Evolutionary conservation across 2,888 invertebrate species (phyloP).

Genomic region (Micoletzkya japonica): DNA sequence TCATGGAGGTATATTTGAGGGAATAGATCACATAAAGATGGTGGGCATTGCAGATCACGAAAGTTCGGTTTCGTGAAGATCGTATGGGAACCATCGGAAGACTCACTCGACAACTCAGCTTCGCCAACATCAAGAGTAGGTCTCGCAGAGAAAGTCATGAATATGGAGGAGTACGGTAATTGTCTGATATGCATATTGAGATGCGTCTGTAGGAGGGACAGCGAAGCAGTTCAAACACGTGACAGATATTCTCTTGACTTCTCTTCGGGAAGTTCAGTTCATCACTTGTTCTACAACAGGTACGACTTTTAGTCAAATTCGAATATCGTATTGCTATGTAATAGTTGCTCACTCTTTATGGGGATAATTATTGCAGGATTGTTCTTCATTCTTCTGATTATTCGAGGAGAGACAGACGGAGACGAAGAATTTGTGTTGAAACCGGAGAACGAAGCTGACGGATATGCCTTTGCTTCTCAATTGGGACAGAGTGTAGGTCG

Average conservation of each 20-base stretch:
- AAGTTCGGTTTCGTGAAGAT: neutral
- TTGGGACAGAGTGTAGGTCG: no score
- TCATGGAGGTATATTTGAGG: conserved; percentile 14
- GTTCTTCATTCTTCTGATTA: neutral
- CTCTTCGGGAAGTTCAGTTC: neutral
- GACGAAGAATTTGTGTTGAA: conserved; percentile 22
- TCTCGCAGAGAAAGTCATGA: no score
- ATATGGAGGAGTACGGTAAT: neutral
- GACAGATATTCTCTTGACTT: conserved; percentile 6
- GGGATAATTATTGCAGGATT: neutral
- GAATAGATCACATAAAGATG: neutral
- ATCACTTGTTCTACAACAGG: neutral
- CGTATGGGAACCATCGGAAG: conserved; percentile 13
- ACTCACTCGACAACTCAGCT: conserved; percentile 1
- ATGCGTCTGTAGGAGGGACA: neutral
- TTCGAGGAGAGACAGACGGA: conserved; percentile 20
- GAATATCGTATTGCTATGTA: no score
- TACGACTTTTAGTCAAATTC: neutral
- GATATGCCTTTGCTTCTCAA: no score
- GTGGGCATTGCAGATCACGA: conserved; percentile 21
- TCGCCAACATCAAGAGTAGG: conserved; percentile 18
- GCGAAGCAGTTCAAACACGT: conserved; percentile 12
- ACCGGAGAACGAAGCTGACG: neutral
- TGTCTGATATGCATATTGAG: neutral
- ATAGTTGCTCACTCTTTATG: neutral